A percentile compares a stretch with the other conserved stretches of the same genome.
Conservation (phyloP, 2,888 invertebrate genomes). For the Zootermopsis nevadensis region DNA sequence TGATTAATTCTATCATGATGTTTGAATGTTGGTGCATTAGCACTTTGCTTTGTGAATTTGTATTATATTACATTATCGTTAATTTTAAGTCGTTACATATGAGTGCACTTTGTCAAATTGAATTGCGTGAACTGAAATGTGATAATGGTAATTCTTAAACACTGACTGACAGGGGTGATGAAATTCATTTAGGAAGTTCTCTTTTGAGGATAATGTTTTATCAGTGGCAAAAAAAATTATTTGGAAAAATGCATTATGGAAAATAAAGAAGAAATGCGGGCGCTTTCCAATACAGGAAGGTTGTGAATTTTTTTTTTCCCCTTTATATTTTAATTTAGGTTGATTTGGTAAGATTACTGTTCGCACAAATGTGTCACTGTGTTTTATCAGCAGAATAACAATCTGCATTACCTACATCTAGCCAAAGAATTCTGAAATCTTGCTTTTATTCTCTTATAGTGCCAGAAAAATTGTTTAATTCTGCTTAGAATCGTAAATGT, state of each 20-base stretch:
- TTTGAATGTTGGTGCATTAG: neutral
- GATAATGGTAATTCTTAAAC: neutral
- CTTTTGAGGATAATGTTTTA: neutral
- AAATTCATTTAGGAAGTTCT: neutral
- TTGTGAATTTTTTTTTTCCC: neutral
- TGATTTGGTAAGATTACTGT: neutral
- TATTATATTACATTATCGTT: neutral
- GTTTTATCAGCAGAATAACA: neutral
- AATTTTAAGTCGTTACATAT: neutral
- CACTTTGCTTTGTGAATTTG: neutral
- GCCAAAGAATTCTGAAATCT: constrained; percentile 10
- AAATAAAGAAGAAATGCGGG: constrained; percentile 50
- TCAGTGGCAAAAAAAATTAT: neutral
- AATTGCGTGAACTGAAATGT: neutral
- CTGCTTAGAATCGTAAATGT: neutral
- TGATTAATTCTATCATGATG: neutral
- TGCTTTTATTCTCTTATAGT: neutral
- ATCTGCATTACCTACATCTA: neutral
- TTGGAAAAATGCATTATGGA: neutral
- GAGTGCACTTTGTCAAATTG: neutral
- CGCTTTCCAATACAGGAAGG: neutral
- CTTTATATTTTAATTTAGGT: neutral
- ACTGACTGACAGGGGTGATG: neutral
- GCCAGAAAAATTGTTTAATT: neutral
- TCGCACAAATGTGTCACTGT: neutral